These are phyloP conservation scores for Melanerpes formicivorus DNA, from an alignment of 2,113 vertebrate genomes.

Conservation along the genomic window DNA sequence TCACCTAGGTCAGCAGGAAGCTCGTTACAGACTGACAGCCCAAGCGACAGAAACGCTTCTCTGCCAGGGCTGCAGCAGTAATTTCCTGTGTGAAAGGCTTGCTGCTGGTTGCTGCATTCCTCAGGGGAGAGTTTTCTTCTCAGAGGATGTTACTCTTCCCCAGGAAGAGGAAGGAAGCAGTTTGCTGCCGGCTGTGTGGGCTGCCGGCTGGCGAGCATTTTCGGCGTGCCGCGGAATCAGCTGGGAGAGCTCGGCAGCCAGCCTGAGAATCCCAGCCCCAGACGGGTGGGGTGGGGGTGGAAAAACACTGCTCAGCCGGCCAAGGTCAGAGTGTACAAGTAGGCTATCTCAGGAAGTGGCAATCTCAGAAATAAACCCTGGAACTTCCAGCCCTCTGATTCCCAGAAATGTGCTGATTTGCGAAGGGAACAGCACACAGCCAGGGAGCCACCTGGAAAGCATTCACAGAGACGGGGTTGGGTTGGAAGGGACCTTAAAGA, in stretches of 20 bases:
- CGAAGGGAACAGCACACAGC: slow-evolving; percentile 36
- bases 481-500: too few relatives aligned
- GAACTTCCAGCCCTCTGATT: slow-evolving; percentile 41
- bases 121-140: slow-evolving; percentile 72
- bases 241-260: slow-evolving; percentile 71
- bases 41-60: slow-evolving; percentile 73
- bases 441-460: slow-evolving; percentile 26
- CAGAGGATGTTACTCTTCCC: slow-evolving; percentile 81
- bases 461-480: neutral
- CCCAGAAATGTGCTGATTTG: slow-evolving; percentile 56
- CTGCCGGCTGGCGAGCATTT: slow-evolving; percentile 76
- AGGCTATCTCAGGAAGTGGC: slow-evolving; percentile 65
- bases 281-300: neutral
- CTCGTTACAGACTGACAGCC: slow-evolving; percentile 61
- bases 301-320: slow-evolving; percentile 4
- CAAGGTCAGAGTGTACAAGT: slow-evolving; percentile 33
- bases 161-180: slow-evolving; percentile 86
- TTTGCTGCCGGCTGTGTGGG: slow-evolving; percentile 78
- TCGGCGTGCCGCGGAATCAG: slow-evolving; percentile 76
- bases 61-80: slow-evolving; percentile 61
- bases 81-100: slow-evolving; percentile 82
- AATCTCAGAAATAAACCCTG: slow-evolving; percentile 65
- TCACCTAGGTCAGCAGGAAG: slow-evolving; percentile 76
- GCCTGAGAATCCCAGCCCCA: slow-evolving; percentile 67
- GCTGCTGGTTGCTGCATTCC: slow-evolving; percentile 77